Percentiles rank a stretch among this genome's conserved stretches.
phyloP scores from a whole-genome alignment of 2,113 vertebrate genomes.

The Sinocyclocheilus maitianheensis region DNA sequence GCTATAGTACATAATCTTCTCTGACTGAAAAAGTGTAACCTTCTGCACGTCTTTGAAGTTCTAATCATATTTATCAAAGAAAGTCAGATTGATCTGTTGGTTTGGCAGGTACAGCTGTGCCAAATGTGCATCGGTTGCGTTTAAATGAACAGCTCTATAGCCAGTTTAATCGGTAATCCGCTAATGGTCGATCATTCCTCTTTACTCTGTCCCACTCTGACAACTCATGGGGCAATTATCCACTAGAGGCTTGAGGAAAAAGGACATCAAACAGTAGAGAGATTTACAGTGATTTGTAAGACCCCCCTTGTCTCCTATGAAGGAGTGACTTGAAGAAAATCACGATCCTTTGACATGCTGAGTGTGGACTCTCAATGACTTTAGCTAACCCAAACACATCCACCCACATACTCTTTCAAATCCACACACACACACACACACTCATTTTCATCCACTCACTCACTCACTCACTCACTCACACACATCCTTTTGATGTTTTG shows the following conservation, averaged over 20 bases:
- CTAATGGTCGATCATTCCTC: constrained; percentile 55
- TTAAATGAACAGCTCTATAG: constrained; percentile 56
- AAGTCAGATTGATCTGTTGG: constrained; percentile 46
- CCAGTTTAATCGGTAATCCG: constrained; percentile 64
- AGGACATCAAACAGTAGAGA: constrained; percentile 47
- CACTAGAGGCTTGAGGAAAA: constrained; percentile 52
- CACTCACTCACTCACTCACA: constrained; percentile 28
- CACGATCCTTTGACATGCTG: constrained; percentile 45
- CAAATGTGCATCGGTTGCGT: constrained; percentile 49
- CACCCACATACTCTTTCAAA: constrained; percentile 51
- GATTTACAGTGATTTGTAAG: constrained; percentile 50
- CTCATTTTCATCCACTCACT: constrained; percentile 42
- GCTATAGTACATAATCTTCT: constrained; percentile 30
- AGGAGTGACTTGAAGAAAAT: constrained; percentile 49
- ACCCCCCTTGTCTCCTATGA: not conserved
- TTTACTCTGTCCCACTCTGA: constrained; percentile 49
- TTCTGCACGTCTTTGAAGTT: constrained; percentile 9
- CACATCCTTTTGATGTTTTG: constrained; percentile 69
- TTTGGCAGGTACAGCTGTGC: constrained; percentile 39
- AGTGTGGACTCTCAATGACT: constrained; percentile 19
- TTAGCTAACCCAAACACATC: constrained; percentile 52
- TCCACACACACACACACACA: constrained; percentile 11
- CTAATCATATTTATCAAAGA: constrained; percentile 40
- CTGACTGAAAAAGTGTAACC: not conserved
- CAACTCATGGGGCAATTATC: constrained; percentile 56